Base-by-base conservation (phyloP, 2,888 invertebrate species). In the Escarpia spicata region DNA sequence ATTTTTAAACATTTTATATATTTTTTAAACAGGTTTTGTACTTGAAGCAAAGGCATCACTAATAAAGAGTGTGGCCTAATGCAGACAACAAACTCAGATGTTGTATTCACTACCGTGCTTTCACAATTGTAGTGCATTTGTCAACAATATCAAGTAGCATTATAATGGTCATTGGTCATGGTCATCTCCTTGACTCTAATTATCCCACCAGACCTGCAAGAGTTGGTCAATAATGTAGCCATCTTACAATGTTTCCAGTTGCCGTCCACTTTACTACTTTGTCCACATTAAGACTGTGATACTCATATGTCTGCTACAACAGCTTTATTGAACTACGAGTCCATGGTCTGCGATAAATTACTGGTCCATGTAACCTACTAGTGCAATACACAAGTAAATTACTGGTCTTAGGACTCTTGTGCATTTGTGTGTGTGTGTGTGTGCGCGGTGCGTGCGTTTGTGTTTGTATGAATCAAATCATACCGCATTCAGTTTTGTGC, bases 1-100 rank as follows among this genome's bases (percentile, higher is more conserved):
- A 52, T 52, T 75, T 75, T 75, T 75, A 75, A 75, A 75, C 19
- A 26, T 75, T 52, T 52, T 37, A 19, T 75, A 75, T 75, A 75
- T 75, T 75, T 75, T 75, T n/a, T 75, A 75, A 75, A 75, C 75
- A 75, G 26, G 75, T 75, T 75, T 75, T 75, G 75, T 75, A 75
- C 75, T 75, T 75, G 75, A 26, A 75, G n/a, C 75, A 75, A 75
- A 75, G 75, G 75, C 75, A 75, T 75, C 75, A n/a, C 19, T 26
- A 75, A 75, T 75, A 75, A 75, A 75, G 75, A 52, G 52, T 9
- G 15, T 26, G 19, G n/a, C 75, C 75, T 75, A 75, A 75, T 75
- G 75, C 75, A 75, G 26, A 75, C 3, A 26, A 75, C 75, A 75
- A 3, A 75, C n/a, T 26, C 75, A 75, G n/a, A 26, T 26, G 6